Evolutionary conservation across 1,140 invertebrate species (phyloP).

Genomic region (Rhopalosiphum padi): DNA sequence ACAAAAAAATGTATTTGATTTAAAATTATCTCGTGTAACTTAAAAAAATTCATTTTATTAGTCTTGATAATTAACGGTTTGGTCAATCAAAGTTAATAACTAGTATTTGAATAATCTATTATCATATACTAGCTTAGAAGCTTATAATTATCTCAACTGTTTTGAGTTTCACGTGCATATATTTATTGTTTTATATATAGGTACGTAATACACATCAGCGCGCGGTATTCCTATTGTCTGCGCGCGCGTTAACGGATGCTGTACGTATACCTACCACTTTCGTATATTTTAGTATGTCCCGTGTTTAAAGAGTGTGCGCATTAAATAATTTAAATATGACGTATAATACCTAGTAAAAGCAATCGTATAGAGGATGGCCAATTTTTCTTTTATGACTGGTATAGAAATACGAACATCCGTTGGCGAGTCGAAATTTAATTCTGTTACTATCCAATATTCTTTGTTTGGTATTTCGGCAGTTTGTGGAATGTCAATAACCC

Average conservation of each 20-base stretch:
- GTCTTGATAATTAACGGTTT: background rate
- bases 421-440: slow-evolving; percentile 65
- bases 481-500: slow-evolving; percentile 61
- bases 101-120: background rate
- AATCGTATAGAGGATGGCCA: slow-evolving; percentile 66
- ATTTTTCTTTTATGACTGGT: slow-evolving; percentile 64
- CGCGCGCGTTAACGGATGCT: background rate
- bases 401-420: slow-evolving; percentile 60
- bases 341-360: slow-evolving; percentile 66
- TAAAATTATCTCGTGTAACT: background rate
- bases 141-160: background rate
- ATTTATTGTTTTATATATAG: background rate
- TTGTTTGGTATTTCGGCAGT: slow-evolving; percentile 62
- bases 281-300: background rate
- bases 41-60: background rate
- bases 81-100: background rate
- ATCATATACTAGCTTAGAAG: background rate
- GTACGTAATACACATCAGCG: background rate
- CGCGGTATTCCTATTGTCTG: background rate
- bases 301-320: background rate
- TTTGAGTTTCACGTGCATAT: background rate
- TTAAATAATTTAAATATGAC: background rate
- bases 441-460: slow-evolving; percentile 81
- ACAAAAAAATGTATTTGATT: background rate
- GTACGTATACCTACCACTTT: background rate